Evolutionary conservation across 2,888 invertebrate species (phyloP), one percentile per base, ranked within the genome.

Genomic region (Mongoloraphidia duomilia): DNA sequence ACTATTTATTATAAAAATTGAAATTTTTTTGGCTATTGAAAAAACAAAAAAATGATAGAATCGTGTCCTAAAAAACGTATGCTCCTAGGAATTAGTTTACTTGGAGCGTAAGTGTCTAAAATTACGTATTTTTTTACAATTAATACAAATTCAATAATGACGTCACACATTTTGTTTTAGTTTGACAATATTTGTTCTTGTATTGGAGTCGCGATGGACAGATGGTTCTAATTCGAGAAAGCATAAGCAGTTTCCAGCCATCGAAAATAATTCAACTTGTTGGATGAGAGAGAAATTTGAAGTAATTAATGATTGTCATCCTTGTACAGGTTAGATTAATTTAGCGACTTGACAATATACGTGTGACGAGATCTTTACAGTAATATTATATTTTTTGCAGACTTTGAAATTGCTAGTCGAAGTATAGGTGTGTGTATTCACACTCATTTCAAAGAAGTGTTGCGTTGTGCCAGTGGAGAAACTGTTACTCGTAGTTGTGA

Each of bases 401-500:
- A 81, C 55, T 88, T 87, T 65, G 90, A 90, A 71, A 82, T 88
- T 53, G 75, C 81, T 47, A 89, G 88, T 62, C 80, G 82, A 66
- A 87, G 82, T 61, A 80, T 85, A 59, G 83, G 84, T 47, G 84
- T 87, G 41, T 91, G 91, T 60, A 79, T 84, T 52, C 82, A 83
- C 58, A 86, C 89, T 2, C 82, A 84, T 62, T 87, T 82, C 62
- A 90, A 89, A 63, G 90, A 91, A 71, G 76, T 84, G 50, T 63
- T 91, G 10, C 80, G 79, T 60, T 91, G 91, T 69, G 77, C 80
- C 58, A 83, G 80, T 66, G 89, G 89, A 14, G 82, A 86, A 71
- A 82, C 79, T 51, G 82, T 84, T 9, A 84, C 84, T 8, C 76
- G 86, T 69, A 89, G 92, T 65, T 93, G 93, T 71, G 88, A 89